These are phyloP conservation scores for Trisateles emortualis DNA, from an alignment of 2,888 invertebrate species.

Conservation along the genomic window DNA sequence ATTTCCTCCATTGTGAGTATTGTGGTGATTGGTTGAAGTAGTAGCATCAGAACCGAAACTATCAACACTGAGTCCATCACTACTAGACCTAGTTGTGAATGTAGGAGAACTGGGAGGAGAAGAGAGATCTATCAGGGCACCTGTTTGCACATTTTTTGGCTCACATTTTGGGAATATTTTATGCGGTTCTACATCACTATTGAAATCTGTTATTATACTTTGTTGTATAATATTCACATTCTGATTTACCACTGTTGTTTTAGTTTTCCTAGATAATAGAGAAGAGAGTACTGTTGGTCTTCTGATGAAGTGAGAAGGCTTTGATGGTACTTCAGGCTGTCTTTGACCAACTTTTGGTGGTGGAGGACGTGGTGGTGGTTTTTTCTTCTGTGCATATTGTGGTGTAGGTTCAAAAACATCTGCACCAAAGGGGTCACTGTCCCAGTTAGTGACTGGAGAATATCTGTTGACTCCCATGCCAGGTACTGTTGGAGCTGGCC, in stretches of 20 bases:
- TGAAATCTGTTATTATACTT: conserved; percentile 55
- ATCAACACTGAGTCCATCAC: conserved; percentile 91
- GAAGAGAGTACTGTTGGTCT: conserved; percentile 80
- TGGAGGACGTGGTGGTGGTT: conserved; percentile 91
- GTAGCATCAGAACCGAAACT: conserved; percentile 92
- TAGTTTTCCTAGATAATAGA: conserved; percentile 74
- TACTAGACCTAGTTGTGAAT: conserved; percentile 91
- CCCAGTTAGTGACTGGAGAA: conserved; percentile 87
- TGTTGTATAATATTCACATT: conserved; percentile 49
- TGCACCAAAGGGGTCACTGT: conserved; percentile 81
- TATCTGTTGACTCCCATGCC: conserved; percentile 68
- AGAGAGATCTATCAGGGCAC: conserved; percentile 90
- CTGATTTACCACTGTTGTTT: conserved; percentile 57
- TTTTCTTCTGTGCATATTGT: conserved; percentile 86
- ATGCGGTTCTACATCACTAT: conserved; percentile 68
- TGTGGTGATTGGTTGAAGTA: conserved; percentile 84
- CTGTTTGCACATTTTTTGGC: conserved; percentile 77
- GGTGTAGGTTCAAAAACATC: conserved; percentile 82
- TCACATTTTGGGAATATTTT: conserved; percentile 83
- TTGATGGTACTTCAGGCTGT: conserved; percentile 76
- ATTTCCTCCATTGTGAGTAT: conserved; percentile 87
- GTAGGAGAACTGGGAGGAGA: conserved; percentile 92
- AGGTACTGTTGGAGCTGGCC: conserved; percentile 87
- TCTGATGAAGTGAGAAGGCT: conserved; percentile 84
- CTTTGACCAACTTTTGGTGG: conserved; percentile 86